Evolutionary conservation across 2,113 vertebrate species (phyloP).

Genomic region (Ceyx melanurus): DNA sequence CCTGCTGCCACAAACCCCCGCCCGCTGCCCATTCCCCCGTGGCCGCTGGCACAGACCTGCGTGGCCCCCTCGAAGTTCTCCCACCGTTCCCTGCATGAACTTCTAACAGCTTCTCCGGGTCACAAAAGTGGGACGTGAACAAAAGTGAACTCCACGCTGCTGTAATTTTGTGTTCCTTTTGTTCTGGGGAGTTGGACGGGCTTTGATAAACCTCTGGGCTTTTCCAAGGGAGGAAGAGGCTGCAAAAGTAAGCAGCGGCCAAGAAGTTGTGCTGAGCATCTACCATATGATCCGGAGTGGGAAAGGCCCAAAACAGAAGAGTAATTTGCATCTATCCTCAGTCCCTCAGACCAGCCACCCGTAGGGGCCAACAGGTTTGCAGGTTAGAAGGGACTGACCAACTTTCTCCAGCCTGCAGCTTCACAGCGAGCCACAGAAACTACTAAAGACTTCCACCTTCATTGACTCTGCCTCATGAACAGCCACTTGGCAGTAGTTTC

Average conservation of each 20-base stretch:
- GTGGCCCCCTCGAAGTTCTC: rapidly evolving
- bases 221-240: background rate
- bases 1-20: background rate
- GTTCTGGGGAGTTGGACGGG: background rate
- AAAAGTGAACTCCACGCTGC: rapidly evolving
- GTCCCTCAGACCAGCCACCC: background rate
- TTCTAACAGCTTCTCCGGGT: background rate
- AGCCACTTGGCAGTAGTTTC: background rate
- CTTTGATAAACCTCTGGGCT: background rate
- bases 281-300: background rate
- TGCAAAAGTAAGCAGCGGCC: background rate
- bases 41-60: background rate
- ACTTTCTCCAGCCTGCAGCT: background rate
- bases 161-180: background rate
- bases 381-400: background rate
- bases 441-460: background rate
- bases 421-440: background rate
- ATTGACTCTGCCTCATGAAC: background rate
- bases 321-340: background rate
- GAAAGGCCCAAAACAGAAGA: background rate
- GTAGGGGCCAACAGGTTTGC: background rate
- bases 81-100: background rate
- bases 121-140: rapidly evolving
- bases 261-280: background rate
- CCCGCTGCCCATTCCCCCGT: background rate